Percentiles rank a stretch among this genome's conserved stretches.
Evolutionary conservation across 2,888 invertebrate genomes (phyloP).

Genomic region (Orthosia incerta): DNA sequence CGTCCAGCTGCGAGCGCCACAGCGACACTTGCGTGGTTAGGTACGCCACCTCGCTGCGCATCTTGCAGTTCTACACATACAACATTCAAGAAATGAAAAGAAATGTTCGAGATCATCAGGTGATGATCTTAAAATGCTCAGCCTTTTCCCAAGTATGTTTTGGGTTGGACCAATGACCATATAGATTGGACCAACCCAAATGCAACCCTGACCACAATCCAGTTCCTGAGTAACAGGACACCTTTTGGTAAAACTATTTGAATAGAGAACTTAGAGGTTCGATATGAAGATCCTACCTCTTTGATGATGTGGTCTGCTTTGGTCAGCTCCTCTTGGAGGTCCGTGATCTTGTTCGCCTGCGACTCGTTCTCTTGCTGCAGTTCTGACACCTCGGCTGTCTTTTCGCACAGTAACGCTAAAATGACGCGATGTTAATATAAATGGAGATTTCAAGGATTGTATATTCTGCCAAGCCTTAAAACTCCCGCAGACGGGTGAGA

Average conservation of each 20-base stretch:
- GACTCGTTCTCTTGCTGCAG: conserved; percentile 64
- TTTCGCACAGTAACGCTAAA: conserved; percentile 72
- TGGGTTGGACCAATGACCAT: no score
- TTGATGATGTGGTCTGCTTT: conserved; percentile 67
- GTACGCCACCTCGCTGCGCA: conserved; percentile 69
- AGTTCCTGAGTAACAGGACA: no score
- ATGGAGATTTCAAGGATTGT: background rate
- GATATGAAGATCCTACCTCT: conserved; percentile 69
- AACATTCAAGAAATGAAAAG: background rate
- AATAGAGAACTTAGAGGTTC: background rate
- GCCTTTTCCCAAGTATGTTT: no score
- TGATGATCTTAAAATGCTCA: no score
- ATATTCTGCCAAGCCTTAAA: background rate
- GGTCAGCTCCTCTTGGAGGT: conserved; percentile 70
- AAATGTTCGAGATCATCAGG: background rate
- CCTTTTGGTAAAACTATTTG: no score
- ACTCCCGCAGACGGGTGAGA: no score
- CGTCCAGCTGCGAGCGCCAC: conserved; percentile 71
- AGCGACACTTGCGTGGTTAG: conserved; percentile 68
- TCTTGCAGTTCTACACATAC: conserved; percentile 67
- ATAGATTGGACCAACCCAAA: no score
- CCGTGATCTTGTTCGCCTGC: conserved; percentile 64
- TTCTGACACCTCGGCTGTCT: conserved; percentile 67
- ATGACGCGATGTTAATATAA: background rate
- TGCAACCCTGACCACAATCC: no score